These are phyloP conservation scores for Aldabrachelys gigantea DNA, from an alignment of 2,113 vertebrate species.

Conservation along the genomic window DNA sequence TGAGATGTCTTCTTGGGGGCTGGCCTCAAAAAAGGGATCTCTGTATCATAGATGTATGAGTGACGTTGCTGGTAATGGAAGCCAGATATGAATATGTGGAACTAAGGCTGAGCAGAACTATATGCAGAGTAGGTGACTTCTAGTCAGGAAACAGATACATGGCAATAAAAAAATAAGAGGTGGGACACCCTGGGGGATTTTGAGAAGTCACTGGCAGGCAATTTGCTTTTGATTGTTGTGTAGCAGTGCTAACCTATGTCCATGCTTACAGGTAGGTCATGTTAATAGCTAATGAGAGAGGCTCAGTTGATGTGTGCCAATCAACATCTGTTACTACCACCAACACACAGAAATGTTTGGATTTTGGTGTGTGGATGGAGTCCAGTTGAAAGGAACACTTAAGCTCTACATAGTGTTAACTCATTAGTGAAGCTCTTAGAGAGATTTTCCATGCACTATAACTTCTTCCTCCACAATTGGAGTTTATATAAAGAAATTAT, in stretches of 20 bases:
- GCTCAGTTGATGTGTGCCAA: conserved; percentile 2
- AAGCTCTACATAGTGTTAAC: background rate
- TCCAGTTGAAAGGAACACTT: background rate
- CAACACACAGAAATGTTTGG: background rate
- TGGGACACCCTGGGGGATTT: background rate
- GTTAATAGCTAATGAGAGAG: background rate
- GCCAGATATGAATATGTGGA: background rate
- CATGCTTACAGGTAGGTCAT: background rate
- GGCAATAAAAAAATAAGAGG: background rate
- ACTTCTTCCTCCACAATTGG: background rate
- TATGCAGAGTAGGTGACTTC: background rate
- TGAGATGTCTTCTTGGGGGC: background rate
- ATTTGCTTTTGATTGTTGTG: background rate
- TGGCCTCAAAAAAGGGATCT: background rate
- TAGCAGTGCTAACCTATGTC: background rate
- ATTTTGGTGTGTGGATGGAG: background rate
- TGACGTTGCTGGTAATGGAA: background rate
- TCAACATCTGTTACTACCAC: background rate
- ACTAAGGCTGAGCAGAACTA: background rate
- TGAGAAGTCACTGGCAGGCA: background rate
- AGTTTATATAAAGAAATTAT: background rate
- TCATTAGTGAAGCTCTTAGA: background rate
- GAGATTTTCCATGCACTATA: background rate
- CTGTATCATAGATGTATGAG: background rate
- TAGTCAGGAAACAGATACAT: background rate